Evolutionary conservation across 2,113 vertebrate species (phyloP).

Genomic region (Collichthys lucidus): DNA sequence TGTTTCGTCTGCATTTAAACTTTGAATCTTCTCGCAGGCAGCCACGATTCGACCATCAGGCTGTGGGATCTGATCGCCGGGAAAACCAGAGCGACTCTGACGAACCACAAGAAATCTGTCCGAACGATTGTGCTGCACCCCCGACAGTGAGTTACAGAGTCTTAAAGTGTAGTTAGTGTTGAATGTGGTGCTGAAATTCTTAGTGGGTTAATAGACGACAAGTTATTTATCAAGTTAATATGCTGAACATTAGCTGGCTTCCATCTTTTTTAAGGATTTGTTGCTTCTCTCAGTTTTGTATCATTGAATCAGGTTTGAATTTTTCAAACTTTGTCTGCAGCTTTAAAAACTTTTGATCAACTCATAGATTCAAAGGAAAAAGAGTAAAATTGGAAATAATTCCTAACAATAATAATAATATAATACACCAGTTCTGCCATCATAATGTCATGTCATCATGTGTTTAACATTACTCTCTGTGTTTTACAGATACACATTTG

Average conservation of each 20-base stretch:
- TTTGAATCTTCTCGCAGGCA: slow-evolving; percentile 83
- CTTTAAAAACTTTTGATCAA: no score
- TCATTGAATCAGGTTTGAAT: not conserved
- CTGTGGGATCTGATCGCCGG: slow-evolving; percentile 97
- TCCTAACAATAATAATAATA: no score
- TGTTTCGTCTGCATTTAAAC: not conserved
- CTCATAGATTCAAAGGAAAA: no score
- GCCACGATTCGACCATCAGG: slow-evolving; percentile 97
- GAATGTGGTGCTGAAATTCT: not conserved
- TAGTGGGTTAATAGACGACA: not conserved
- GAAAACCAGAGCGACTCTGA: slow-evolving; percentile 97
- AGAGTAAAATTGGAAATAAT: not conserved
- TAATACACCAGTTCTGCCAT: not conserved
- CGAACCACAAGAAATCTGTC: slow-evolving; percentile 99
- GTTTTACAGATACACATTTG: slow-evolving; percentile 93
- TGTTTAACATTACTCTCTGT: slow-evolving; percentile 1
- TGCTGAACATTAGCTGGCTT: not conserved
- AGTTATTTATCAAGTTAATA: not conserved
- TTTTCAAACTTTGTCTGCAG: no score
- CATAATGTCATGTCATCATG: no score
- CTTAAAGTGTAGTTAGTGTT: not conserved
- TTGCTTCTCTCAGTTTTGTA: not conserved
- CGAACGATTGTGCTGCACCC: slow-evolving; percentile 94
- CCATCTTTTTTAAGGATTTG: not conserved
- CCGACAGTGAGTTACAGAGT: slow-evolving; percentile 86